Evolutionary conservation across 2,113 vertebrate genomes (phyloP), one percentile per base, ranked within the genome.

Genomic region (Lepidothrix coronata): DNA sequence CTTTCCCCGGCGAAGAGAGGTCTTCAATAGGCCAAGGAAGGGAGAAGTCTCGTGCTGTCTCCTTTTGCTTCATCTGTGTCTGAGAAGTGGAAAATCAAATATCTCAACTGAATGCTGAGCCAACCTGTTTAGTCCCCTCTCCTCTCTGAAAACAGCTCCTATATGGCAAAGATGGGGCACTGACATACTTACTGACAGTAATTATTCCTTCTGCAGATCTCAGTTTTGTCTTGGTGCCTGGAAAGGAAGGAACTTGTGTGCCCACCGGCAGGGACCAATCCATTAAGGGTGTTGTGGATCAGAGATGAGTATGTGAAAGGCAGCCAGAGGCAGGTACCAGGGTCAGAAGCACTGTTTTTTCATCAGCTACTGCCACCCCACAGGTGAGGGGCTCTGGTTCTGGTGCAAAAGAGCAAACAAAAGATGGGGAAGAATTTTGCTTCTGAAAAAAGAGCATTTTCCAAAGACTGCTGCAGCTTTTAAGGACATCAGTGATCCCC

Each of bases 81-180:
- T 7, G 8, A 89, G 51, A 44, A 49, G 43, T 81, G n/a, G 48
- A 85, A 85, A 82, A 79, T 75, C 57, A 82, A 55, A 8, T n/a
- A 51, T 21, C 4, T 9, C 68, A 63, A 5, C 13, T n/a, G 62
- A 65, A 33, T 63, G 14, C 81, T 82, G 31, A 52, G 52, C 8
- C 25, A 48, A 12, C 55, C 37, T 22, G 25, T 83, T 79, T 68
- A 65, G 41, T 43, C 37, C 13, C 27, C 24, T 65, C 33, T 82
- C 28, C 66, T 37, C 23, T 48, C 51, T 71, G 21, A 35, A 43
- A 46, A 43, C 11, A 75, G 41, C 11, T 94, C 46, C 46, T 88
- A 0, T 41, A 12, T 1, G 12, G 55, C 75, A 88, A 58, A 83
- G 62, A 49, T 0, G 0, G 14, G 24, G 14, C 19, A n/a, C 14